Percentiles rank a stretch among this genome's conserved stretches.
Conservation (phyloP, 1,140 invertebrate species). For the Agrilus planipennis region DNA sequence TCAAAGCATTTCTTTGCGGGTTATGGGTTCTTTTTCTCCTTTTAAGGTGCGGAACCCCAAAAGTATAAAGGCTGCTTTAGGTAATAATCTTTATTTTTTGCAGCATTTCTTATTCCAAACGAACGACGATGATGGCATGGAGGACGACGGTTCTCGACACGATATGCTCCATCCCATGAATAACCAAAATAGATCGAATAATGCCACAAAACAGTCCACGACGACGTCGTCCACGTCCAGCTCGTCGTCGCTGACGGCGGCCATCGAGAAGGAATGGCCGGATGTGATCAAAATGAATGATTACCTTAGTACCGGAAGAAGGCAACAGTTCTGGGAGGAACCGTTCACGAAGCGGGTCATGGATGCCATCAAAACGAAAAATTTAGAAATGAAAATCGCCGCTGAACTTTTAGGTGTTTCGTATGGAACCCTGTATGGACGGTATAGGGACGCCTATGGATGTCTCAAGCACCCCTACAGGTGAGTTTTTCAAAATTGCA, state of each 20-base stretch:
- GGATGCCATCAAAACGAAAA: constrained; percentile 80
- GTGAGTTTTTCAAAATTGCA: constrained; percentile 33
- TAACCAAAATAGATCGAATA: not conserved
- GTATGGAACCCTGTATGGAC: constrained; percentile 77
- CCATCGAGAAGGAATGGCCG: constrained; percentile 47
- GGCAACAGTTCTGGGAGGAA: constrained; percentile 87
- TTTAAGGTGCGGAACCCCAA: too few species aligned
- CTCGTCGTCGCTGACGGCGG: constrained; percentile 24
- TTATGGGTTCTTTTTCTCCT: too few species aligned
- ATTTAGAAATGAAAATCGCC: constrained; percentile 87
- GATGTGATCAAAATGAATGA: constrained; percentile 82
- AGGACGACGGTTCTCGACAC: too few species aligned
- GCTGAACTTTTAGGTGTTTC: constrained; percentile 77
- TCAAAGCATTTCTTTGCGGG: too few species aligned
- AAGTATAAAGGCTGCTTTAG: too few species aligned
- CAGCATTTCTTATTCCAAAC: too few species aligned
- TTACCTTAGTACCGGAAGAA: constrained; percentile 69
- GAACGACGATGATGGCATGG: too few species aligned
- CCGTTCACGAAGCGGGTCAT: constrained; percentile 69
- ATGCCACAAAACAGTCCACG: not conserved
- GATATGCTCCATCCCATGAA: too few species aligned
- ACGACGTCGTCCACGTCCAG: constrained; percentile 1
- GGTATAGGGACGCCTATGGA: constrained; percentile 77
- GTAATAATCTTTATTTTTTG: too few species aligned
- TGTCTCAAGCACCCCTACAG: constrained; percentile 72